These are phyloP conservation scores for Elegia similella DNA, from an alignment of 2,888 invertebrate species.

Conservation along the genomic window DNA sequence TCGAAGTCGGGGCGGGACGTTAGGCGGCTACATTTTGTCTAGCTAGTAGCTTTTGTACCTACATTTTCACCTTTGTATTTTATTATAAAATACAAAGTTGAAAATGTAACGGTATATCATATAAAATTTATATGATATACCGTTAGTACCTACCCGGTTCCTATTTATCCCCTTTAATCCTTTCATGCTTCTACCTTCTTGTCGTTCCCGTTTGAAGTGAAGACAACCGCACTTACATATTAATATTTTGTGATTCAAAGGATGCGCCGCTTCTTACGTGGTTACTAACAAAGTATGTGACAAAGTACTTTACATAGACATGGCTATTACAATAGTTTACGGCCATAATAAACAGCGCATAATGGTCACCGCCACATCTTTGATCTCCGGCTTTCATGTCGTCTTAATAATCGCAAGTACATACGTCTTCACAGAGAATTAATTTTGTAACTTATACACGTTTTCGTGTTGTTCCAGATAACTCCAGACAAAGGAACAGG, in stretches of 20 bases:
- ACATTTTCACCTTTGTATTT: too few species aligned
- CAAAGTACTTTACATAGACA: conserved; percentile 4
- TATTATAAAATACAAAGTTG: too few species aligned
- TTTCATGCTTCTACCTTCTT: too few species aligned
- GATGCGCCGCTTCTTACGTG: neutral
- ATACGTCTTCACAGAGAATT: neutral
- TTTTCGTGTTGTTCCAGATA: conserved; percentile 40
- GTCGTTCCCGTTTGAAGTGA: too few species aligned
- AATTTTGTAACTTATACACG: neutral
- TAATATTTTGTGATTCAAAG: neutral
- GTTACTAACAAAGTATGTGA: conserved; percentile 6
- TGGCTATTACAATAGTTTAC: conserved; percentile 11
- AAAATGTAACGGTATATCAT: too few species aligned
- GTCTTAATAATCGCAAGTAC: conserved; percentile 10
- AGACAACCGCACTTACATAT: neutral
- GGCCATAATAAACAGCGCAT: conserved; percentile 5
- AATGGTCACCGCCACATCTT: conserved; percentile 5
- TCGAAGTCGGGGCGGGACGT: too few species aligned
- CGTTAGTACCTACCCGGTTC: too few species aligned
- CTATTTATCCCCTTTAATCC: too few species aligned
- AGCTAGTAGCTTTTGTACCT: too few species aligned
- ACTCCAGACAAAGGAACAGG: conserved; percentile 26
- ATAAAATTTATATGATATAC: too few species aligned
- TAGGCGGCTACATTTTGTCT: too few species aligned
- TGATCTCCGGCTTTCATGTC: conserved; percentile 9